A percentile compares a stretch with the other conserved stretches of the same genome.
Evolutionary conservation across 2,888 invertebrate species (phyloP).

Genomic region (Volucella bombylans): DNA sequence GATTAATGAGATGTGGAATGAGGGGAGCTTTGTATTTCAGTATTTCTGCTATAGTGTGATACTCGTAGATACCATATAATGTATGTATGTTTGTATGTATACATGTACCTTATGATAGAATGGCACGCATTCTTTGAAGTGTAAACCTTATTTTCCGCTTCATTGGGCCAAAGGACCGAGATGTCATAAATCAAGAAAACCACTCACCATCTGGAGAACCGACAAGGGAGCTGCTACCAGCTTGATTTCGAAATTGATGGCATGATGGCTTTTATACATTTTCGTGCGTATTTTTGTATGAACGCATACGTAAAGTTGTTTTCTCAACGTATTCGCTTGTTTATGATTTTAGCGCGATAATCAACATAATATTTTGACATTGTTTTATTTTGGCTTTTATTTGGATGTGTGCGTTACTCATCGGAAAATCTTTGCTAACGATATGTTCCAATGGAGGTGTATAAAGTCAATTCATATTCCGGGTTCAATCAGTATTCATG

Average conservation of each 20-base stretch:
- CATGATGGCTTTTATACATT: conserved; percentile 29
- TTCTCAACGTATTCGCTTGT: conserved; percentile 9
- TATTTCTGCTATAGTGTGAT: too few species aligned
- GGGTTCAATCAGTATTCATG: conserved; percentile 63
- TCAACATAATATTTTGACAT: conserved; percentile 54
- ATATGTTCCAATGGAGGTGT: conserved; percentile 41
- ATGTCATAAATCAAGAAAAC: conserved; percentile 66
- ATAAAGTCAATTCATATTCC: conserved; percentile 51
- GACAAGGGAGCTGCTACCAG: conserved; percentile 30
- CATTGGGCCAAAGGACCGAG: conserved; percentile 65
- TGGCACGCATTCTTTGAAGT: conserved; percentile 70
- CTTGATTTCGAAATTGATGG: conserved; percentile 43
- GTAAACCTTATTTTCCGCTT: conserved; percentile 72
- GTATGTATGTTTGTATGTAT: conserved; percentile 5
- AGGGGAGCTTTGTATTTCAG: background rate
- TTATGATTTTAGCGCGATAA: conserved; percentile 25
- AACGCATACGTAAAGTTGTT: conserved; percentile 17
- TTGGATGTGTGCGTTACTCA: background rate
- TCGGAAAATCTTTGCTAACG: background rate
- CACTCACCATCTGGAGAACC: conserved; percentile 60
- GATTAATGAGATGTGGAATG: background rate
- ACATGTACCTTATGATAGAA: conserved; percentile 28
- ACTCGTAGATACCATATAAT: background rate
- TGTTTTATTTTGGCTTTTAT: conserved; percentile 34
- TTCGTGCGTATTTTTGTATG: background rate